Percentiles rank a stretch among this genome's conserved stretches.
Evolutionary conservation across 2,888 invertebrate species (phyloP).

Genomic region (Meliscaeva auricollis): DNA sequence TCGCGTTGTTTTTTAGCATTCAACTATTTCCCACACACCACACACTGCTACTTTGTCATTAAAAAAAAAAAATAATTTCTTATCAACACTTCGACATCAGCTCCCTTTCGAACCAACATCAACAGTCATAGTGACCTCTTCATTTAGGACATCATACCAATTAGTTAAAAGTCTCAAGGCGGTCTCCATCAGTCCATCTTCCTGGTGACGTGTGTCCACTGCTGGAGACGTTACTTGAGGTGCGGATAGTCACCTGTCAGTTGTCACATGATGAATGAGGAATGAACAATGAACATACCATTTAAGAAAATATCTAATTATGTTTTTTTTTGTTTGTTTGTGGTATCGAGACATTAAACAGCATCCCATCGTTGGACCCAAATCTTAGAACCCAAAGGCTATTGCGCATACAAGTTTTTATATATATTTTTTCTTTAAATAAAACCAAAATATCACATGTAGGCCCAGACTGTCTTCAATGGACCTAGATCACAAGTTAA

Average conservation of each 20-base stretch:
- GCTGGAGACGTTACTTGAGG: slow-evolving; percentile 56
- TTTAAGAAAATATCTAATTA: slow-evolving; percentile 40
- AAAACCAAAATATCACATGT: slow-evolving; percentile 62
- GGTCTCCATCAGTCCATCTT: slow-evolving; percentile 45
- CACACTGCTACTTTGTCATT: neutral
- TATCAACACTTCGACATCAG: slow-evolving; percentile 59
- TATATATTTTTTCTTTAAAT: neutral
- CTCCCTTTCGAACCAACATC: slow-evolving; percentile 14
- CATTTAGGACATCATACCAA: slow-evolving; percentile 70
- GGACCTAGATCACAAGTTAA: slow-evolving; percentile 70
- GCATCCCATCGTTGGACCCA: neutral
- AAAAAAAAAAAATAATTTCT: slow-evolving; percentile 2
- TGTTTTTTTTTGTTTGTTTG: slow-evolving; percentile 21
- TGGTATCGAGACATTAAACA: slow-evolving; percentile 36
- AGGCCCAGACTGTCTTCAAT: slow-evolving; percentile 34
- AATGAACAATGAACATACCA: slow-evolving; percentile 18
- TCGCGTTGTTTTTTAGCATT: too few species aligned
- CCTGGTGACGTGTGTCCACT: slow-evolving; percentile 69
- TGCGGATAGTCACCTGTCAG: slow-evolving; percentile 72
- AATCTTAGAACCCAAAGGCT: slow-evolving; percentile 1
- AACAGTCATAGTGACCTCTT: slow-evolving; percentile 53
- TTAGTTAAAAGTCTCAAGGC: slow-evolving; percentile 70
- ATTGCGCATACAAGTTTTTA: neutral
- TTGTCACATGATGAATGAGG: slow-evolving; percentile 72
- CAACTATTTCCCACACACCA: too few species aligned